Evolutionary conservation across 2,888 invertebrate genomes (phyloP).

Genomic region (Syritta pipiens): DNA sequence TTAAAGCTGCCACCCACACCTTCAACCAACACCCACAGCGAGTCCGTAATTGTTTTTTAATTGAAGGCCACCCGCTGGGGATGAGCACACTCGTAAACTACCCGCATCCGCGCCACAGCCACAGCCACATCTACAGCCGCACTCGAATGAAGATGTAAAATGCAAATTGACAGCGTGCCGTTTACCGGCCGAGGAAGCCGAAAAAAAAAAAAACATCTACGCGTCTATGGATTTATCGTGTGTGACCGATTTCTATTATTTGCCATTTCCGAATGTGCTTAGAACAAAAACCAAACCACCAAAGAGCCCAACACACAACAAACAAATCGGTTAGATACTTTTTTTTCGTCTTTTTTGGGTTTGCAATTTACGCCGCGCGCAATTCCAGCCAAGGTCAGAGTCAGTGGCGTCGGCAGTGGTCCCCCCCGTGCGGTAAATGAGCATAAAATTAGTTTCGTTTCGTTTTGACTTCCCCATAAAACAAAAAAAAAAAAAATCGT

Average conservation of each 20-base stretch:
- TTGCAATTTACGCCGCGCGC: constrained; percentile 29
- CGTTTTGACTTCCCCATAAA: neutral
- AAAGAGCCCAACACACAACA: neutral
- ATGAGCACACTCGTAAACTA: constrained; percentile 25
- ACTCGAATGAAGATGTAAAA: constrained; percentile 16
- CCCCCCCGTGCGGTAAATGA: constrained; percentile 17
- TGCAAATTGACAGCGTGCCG: too few species aligned
- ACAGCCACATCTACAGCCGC: too few species aligned
- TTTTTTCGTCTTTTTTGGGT: constrained; percentile 4
- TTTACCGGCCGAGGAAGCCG: constrained; percentile 24
- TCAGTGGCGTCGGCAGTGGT: neutral
- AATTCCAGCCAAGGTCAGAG: constrained; percentile 44
- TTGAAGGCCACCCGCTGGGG: constrained; percentile 44
- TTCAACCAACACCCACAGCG: neutral
- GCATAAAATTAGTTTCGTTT: constrained; percentile 34
- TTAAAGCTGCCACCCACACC: constrained; percentile 24
- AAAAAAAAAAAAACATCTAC: neutral
- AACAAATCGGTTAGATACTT: neutral
- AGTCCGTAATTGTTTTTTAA: constrained; percentile 56
- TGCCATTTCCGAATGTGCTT: constrained; percentile 63
- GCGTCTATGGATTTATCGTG: constrained; percentile 41
- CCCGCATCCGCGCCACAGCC: neutral
- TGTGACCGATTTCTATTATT: constrained; percentile 62
- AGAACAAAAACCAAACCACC: constrained; percentile 28
- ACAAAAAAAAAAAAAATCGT: neutral